Conservation (phyloP, 2,113 vertebrate species). For the Cephalopholis sonnerati region DNA sequence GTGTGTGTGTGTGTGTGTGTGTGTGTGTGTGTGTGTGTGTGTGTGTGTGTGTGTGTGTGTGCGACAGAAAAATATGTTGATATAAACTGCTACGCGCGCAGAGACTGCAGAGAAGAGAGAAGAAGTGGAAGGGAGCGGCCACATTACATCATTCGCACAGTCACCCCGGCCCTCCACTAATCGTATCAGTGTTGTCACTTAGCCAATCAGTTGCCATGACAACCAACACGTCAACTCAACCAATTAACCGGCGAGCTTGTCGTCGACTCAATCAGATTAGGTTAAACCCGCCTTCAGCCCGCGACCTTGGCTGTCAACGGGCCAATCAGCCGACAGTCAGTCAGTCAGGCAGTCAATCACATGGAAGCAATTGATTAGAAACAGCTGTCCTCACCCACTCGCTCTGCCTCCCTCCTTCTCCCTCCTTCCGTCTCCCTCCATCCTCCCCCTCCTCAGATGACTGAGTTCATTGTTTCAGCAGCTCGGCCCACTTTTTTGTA, state of each 20-base stretch:
- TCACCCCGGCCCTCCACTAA: not conserved
- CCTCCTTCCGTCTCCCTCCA: not conserved
- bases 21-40: constrained; percentile 29
- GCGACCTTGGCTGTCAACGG: not conserved
- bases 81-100: no score
- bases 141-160: constrained; percentile 50
- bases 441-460: constrained; percentile 68
- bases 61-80: no score
- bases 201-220: constrained; percentile 21
- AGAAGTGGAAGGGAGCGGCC: constrained; percentile 38
- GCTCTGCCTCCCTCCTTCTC: not conserved
- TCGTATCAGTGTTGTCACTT: not conserved
- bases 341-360: constrained; percentile 71
- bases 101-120: not conserved
- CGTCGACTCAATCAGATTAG: no score
- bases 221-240: not conserved
- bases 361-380: constrained; percentile 82
- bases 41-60: constrained; percentile 6
- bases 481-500: constrained; percentile 65
- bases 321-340: constrained; percentile 35
- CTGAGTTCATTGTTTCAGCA: constrained; percentile 85
- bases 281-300: not conserved
- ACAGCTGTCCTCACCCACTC: constrained; percentile 78
- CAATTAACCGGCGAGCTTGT: not conserved
- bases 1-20: constrained; percentile 38